These are phyloP conservation scores for Scolopax rusticola DNA, from an alignment of 2,797 vertebrate species.

Conservation along the genomic window DNA sequence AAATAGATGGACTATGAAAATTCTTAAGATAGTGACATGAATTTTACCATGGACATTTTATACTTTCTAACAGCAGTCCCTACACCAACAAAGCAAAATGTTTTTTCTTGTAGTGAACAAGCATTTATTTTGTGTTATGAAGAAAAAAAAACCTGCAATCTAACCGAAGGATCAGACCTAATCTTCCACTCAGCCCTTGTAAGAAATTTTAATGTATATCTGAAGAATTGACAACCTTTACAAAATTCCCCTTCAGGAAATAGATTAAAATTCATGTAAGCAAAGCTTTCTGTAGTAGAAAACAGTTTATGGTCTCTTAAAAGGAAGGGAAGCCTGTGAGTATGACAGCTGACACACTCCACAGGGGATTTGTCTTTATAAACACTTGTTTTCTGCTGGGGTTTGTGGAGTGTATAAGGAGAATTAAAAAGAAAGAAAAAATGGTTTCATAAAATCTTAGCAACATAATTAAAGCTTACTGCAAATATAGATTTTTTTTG, in stretches of 20 bases:
- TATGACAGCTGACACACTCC: neutral
- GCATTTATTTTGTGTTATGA: neutral
- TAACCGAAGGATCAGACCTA: neutral
- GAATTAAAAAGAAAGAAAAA: neutral
- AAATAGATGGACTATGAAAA: neutral
- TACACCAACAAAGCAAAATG: neutral
- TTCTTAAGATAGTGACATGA: neutral
- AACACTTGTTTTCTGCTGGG: neutral
- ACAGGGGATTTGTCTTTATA: neutral
- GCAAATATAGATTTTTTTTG: neutral
- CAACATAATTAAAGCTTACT: constrained; percentile 8
- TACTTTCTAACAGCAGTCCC: neutral
- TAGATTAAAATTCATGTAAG: neutral
- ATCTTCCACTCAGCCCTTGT: neutral
- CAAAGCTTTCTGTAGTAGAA: neutral
- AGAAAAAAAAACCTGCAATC: neutral
- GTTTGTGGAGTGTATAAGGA: neutral
- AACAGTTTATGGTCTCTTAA: neutral
- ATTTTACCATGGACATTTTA: neutral
- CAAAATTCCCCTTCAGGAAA: neutral
- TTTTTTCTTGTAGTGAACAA: neutral
- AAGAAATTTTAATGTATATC: neutral
- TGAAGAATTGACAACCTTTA: neutral
- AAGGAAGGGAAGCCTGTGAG: neutral
- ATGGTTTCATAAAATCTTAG: neutral